Evolutionary conservation across 2,888 invertebrate species (phyloP), one percentile per base, ranked within the genome.

Genomic region (Vanessa cardui): DNA sequence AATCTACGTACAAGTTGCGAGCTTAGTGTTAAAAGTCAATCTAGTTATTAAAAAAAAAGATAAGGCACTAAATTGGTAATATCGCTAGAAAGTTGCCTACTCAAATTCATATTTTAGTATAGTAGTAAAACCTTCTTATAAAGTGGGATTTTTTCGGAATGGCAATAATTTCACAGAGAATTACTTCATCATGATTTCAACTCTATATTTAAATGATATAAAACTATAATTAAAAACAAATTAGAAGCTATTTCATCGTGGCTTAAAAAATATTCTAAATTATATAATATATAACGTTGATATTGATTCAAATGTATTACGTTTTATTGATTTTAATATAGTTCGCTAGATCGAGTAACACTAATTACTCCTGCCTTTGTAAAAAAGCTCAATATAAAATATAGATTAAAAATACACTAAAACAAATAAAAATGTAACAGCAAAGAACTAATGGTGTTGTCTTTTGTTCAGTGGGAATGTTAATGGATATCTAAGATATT

Each of bases 1-100:
- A 68, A 72, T 71, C 62, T 71, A 79, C 77, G 83, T 87, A 86
- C 85, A 88, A 87, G 78, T 82, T 67, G 76, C 76, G 87, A 88
- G 87, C 88, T 87, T 89, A 87, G 83, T 73, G 44, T 66, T 62
- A 66, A 21, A 60, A 54, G 45, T 59, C 59, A 46, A 26, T 16
- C 8, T 59, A 56, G 33, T 56, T 56, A 56, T 56, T n/a, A n/a
- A n/a, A 39, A 46, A 58, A 49, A 15, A 31, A 62, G 54, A 61
- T 56, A 39, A 58, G n/a, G 44, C 20, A 56, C 21, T 33, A 65
- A 65, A 21, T 47, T 39, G 56, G 56, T 66, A 69, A 66, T 54
- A 15, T 66, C 63, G 69, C 69, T 69, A 69, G 69, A 60, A 50
- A 52, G 56, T 16, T 39, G 56, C 56, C 56, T 56, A 56, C 18